phyloP scores from a whole-genome alignment of 2,797 vertebrate genomes.

The Sandelia bainsii region DNA sequence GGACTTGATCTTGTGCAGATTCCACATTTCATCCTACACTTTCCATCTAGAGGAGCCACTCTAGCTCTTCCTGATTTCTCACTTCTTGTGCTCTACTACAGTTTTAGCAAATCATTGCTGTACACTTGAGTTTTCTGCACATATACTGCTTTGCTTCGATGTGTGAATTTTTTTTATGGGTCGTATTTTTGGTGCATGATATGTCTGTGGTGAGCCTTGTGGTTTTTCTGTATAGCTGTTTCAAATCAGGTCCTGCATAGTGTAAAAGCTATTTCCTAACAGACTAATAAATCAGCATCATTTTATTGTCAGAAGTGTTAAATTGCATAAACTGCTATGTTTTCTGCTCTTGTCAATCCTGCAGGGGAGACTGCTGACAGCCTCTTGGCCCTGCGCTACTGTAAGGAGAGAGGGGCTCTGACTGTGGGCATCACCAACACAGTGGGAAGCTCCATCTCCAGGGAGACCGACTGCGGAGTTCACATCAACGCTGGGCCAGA shows the following conservation, averaged over 20 bases:
- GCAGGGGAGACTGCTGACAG: conserved; percentile 98
- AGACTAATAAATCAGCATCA: conserved; percentile 23
- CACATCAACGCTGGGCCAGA: conserved; percentile 99
- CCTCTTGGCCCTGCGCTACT: conserved; percentile 94
- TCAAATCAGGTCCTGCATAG: conserved; percentile 11
- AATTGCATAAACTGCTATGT: conserved; percentile 7
- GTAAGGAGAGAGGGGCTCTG: conserved; percentile 94
- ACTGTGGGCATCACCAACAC: conserved; percentile 98
- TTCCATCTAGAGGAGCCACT: conserved; percentile 16
- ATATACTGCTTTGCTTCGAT: background rate
- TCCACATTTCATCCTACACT: conserved; percentile 33
- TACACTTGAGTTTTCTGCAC: conserved; percentile 8
- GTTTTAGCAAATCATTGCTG: background rate
- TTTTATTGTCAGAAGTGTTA: conserved; percentile 31
- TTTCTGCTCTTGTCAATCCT: conserved; percentile 23
- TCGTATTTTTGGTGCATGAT: background rate
- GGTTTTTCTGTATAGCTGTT: conserved; percentile 20
- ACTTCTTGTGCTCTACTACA: conserved; percentile 2
- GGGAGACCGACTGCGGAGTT: conserved; percentile 97
- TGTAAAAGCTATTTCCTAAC: conserved; percentile 26
- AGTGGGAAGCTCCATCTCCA: conserved; percentile 97
- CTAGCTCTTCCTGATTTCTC: conserved; percentile 19
- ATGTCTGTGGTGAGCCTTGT: conserved; percentile 1
- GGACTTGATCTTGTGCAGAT: conserved; percentile 30
- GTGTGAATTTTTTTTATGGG: background rate